phyloP scores from a whole-genome alignment of 2,113 vertebrate genomes.

The Clarias macrocephalus region DNA sequence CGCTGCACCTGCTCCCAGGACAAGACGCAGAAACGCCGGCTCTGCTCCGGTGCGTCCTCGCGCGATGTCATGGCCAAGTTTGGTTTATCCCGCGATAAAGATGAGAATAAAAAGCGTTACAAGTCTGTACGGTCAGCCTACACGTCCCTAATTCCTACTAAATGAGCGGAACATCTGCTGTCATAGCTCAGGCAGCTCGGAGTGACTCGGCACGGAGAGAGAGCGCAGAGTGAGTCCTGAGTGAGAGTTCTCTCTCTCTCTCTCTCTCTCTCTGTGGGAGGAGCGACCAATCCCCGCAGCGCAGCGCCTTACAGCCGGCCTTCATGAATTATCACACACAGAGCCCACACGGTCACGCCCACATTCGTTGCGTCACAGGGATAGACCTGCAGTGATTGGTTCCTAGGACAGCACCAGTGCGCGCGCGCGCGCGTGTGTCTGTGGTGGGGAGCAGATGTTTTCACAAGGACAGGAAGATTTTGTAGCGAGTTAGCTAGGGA shows the following conservation, averaged over 20 bases:
- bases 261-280: background rate
- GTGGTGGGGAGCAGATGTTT: background rate
- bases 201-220: background rate
- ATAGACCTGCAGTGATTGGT: conserved; percentile 9
- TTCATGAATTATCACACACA: conserved; percentile 51
- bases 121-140: background rate
- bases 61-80: conserved; percentile 67
- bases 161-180: background rate
- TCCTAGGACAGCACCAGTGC: background rate
- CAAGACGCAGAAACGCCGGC: conserved; percentile 81
- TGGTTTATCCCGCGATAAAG: conserved; percentile 29
- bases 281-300: conserved; percentile 51
- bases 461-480: too few relatives aligned
- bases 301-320: conserved; percentile 56
- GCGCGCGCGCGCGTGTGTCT: background rate
- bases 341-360: conserved; percentile 30
- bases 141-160: background rate
- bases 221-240: background rate
- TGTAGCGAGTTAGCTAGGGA: too few relatives aligned
- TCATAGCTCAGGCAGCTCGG: background rate
- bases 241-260: background rate
- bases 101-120: background rate
- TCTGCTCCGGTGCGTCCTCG: conserved; percentile 70
- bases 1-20: conserved; percentile 89
- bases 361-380: conserved; percentile 43